These are phyloP conservation scores for Dolichotis patagonum DNA, from an alignment of 2,113 vertebrate genomes.

Conservation along the genomic window DNA sequence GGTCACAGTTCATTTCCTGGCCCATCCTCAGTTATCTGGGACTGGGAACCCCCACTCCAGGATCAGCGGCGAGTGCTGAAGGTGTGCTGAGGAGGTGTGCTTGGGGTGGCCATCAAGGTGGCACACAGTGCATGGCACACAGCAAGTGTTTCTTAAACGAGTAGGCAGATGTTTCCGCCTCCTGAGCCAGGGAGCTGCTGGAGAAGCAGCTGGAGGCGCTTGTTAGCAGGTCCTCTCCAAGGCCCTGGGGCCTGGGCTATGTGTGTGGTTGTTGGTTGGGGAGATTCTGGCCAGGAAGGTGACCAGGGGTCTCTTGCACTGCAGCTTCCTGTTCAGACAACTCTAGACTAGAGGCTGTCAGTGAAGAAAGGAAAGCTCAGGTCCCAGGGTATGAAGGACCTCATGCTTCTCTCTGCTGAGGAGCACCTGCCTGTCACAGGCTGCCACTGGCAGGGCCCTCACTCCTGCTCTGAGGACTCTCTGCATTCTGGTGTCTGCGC, in stretches of 20 bases:
- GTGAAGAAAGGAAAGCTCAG: neutral
- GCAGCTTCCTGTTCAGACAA: neutral
- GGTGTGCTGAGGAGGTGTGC: neutral
- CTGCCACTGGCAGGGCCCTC: neutral
- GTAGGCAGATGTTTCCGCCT: too few relatives aligned
- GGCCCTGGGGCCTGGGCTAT: neutral
- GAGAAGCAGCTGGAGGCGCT: too few relatives aligned
- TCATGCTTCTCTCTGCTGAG: neutral
- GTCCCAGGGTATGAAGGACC: neutral
- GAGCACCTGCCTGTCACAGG: neutral
- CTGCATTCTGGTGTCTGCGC: neutral
- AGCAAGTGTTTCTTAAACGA: fast-evolving
- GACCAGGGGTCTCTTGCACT: neutral
- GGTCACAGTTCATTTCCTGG: neutral
- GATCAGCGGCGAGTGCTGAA: neutral
- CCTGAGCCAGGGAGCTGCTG: neutral
- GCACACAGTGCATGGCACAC: fast-evolving
- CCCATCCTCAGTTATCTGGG: neutral
- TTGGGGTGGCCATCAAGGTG: too few relatives aligned
- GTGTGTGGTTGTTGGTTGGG: neutral
- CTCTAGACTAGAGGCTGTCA: neutral
- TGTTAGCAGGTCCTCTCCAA: neutral
- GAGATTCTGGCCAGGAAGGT: neutral
- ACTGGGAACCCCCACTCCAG: too few relatives aligned
- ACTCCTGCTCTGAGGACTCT: neutral